Evolutionary conservation across 2,888 invertebrate genomes (phyloP).

Genomic region (Phytoseiulus persimilis): DNA sequence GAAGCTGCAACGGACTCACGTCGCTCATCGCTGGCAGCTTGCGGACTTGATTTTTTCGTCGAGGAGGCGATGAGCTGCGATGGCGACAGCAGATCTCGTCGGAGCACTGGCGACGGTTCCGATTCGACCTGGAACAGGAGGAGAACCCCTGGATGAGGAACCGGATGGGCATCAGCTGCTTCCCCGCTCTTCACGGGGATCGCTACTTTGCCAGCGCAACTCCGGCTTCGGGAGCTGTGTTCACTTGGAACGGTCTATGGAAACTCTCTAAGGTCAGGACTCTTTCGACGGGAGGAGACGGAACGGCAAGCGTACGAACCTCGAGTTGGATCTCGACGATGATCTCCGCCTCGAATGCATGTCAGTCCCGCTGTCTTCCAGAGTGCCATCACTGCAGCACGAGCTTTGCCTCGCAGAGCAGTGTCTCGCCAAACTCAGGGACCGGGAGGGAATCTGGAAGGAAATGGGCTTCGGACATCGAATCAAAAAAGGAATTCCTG

Average conservation of each 20-base stretch:
- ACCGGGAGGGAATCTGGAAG: neutral
- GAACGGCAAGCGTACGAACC: neutral
- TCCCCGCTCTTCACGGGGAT: too few relatives aligned
- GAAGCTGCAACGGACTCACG: conserved; percentile 20
- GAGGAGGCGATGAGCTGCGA: conserved; percentile 23
- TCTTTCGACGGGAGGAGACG: too few relatives aligned
- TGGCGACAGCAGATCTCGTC: conserved; percentile 31
- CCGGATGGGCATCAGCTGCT: too few relatives aligned
- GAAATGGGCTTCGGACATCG: neutral
- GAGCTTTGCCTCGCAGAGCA: conserved; percentile 8
- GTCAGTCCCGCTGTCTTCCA: conserved; percentile 14
- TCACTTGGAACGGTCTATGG: too few relatives aligned
- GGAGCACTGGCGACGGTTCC: conserved; percentile 20
- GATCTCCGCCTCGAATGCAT: conserved; percentile 8
- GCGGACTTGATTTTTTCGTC: neutral
- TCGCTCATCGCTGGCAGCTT: conserved; percentile 6
- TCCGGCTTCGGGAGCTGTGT: too few relatives aligned
- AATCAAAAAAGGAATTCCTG: too few relatives aligned
- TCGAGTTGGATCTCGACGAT: conserved; percentile 33
- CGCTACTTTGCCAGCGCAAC: too few relatives aligned
- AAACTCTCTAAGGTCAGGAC: too few relatives aligned
- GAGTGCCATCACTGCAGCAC: conserved; percentile 30
- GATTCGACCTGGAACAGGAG: neutral
- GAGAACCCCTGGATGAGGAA: neutral
- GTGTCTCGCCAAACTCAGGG: conserved; percentile 19